A percentile compares a stretch with the other conserved stretches of the same genome.
These are phyloP conservation scores for Graphium colonna DNA, from an alignment of 2,888 invertebrate species.

Conservation along the genomic window DNA sequence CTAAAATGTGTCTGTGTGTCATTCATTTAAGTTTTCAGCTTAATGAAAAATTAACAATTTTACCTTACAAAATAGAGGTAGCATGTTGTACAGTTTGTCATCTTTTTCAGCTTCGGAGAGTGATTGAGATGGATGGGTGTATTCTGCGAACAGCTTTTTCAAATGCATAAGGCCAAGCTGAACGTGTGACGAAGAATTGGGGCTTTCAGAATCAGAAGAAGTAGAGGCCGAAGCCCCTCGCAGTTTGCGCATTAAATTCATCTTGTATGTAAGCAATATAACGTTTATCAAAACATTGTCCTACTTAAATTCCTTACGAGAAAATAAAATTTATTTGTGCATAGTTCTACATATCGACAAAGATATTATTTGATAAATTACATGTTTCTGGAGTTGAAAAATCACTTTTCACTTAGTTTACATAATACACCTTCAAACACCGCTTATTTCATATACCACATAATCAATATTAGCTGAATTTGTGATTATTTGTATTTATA, in stretches of 20 bases:
- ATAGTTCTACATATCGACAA: conserved; percentile 12
- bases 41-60: conserved; percentile 18
- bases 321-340: conserved; percentile 18
- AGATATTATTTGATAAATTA: conserved; percentile 10
- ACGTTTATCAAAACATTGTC: conserved; percentile 16
- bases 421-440: conserved; percentile 5
- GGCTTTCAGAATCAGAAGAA: conserved; percentile 77
- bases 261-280: conserved; percentile 49
- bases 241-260: conserved; percentile 97
- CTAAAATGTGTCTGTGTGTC: too few relatives aligned
- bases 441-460: not conserved
- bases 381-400: conserved; percentile 8
- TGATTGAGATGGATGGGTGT: conserved; percentile 92
- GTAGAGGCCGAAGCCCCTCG: conserved; percentile 78
- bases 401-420: conserved; percentile 3
- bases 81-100: conserved; percentile 97
- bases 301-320: not conserved
- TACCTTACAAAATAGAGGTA: conserved; percentile 98
- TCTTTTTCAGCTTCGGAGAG: conserved; percentile 91
- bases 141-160: conserved; percentile 97
- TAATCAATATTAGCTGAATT: not conserved
- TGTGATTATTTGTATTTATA: conserved; percentile 19
- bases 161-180: conserved; percentile 97
- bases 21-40: too few relatives aligned
- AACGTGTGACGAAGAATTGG: conserved; percentile 86